Conservation (phyloP, 2,797 vertebrate genomes). For the Sebastolobus altivelis region DNA sequence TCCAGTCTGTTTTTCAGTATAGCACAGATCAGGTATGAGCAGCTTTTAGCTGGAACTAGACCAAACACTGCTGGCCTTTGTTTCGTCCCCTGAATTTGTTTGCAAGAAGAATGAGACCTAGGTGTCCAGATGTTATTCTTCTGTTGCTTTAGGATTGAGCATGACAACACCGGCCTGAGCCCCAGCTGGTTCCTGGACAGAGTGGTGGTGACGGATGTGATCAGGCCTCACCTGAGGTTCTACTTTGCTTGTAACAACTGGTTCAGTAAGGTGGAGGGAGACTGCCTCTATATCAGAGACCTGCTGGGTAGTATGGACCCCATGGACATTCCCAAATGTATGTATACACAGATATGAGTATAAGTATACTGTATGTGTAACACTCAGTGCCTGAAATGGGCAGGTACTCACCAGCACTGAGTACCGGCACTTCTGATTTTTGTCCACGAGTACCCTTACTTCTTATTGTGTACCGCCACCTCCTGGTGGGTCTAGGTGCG, state of each 20-base stretch:
- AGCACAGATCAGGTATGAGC: neutral
- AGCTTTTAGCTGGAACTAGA: neutral
- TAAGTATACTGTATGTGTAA: no score
- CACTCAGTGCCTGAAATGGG: no score
- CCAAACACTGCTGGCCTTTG: neutral
- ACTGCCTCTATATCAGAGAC: slow-evolving; percentile 90
- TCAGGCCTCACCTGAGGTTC: slow-evolving; percentile 93
- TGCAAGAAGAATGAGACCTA: neutral
- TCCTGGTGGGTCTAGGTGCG: no score
- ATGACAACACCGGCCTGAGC: slow-evolving; percentile 94
- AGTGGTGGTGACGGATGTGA: slow-evolving; percentile 93
- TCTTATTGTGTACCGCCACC: no score
- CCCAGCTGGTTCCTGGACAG: slow-evolving; percentile 95
- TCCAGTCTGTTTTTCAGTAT: neutral
- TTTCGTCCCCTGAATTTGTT: neutral
- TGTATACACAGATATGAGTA: slow-evolving; percentile 3
- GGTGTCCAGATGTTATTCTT: neutral
- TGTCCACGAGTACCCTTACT: no score
- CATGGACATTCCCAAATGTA: slow-evolving; percentile 96
- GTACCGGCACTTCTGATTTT: no score
- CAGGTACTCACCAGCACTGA: no score
- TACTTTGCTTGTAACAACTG: slow-evolving; percentile 98
- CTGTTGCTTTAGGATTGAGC: slow-evolving; percentile 89
- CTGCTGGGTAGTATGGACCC: slow-evolving; percentile 91
- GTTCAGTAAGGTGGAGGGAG: slow-evolving; percentile 93